Evolutionary conservation across 2,888 invertebrate species (phyloP).

Genomic region (Deilephila porcellus): DNA sequence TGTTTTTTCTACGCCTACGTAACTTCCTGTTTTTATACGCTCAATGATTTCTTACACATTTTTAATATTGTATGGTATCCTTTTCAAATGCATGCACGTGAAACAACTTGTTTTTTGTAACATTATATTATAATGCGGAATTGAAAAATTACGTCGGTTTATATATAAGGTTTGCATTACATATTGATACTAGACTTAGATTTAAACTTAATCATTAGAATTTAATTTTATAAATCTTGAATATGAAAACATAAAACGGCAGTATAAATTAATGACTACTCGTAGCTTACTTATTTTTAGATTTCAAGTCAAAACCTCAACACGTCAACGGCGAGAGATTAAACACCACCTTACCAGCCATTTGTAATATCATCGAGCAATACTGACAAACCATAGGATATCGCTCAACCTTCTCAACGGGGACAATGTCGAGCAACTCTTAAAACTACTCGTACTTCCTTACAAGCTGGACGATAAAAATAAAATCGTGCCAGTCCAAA

Average conservation of each 20-base stretch:
- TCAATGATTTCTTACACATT: constrained; percentile 18
- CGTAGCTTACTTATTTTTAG: not conserved
- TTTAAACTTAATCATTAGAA: too few relatives aligned
- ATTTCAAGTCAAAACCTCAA: not conserved
- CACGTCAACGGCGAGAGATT: not conserved
- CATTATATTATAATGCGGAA: not conserved
- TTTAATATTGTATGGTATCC: constrained; percentile 16
- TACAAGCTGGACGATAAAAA: constrained; percentile 44
- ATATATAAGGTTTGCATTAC: too few relatives aligned
- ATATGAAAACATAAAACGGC: not conserved
- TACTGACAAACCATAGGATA: constrained; percentile 3
- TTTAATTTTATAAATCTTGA: too few relatives aligned
- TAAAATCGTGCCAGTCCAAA: constrained; percentile 50
- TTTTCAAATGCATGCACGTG: constrained; percentile 5
- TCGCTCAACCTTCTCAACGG: not conserved
- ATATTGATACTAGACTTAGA: too few relatives aligned
- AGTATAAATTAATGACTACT: not conserved
- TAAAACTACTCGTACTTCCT: constrained; percentile 40
- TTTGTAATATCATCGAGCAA: not conserved
- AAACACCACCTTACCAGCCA: not conserved
- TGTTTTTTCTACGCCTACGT: constrained; percentile 7
- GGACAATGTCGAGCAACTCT: constrained; percentile 21
- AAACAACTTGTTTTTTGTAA: not conserved
- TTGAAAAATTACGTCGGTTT: not conserved
- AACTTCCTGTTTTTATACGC: constrained; percentile 25